Evolutionary conservation across 2,888 invertebrate genomes (phyloP).

Genomic region (Bibio marci): DNA sequence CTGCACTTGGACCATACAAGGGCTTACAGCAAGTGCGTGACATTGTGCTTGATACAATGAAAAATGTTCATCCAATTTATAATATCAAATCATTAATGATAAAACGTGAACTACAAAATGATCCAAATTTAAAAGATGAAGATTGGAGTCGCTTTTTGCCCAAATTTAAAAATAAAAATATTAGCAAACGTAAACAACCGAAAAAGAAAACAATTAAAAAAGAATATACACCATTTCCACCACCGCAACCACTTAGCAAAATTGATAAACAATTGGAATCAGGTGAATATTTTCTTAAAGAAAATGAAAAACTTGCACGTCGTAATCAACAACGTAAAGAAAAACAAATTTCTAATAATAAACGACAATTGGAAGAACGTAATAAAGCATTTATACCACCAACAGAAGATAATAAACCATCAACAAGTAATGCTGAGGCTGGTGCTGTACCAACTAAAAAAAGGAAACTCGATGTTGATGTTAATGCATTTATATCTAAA

Average conservation of each 20-base stretch:
- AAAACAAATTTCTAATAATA: constrained; percentile 57
- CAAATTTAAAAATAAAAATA: constrained; percentile 78
- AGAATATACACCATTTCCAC: constrained; percentile 95
- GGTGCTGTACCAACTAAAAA: constrained; percentile 17
- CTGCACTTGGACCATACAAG: constrained; percentile 89
- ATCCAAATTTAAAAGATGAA: constrained; percentile 78
- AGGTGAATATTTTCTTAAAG: constrained; percentile 92
- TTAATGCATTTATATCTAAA: constrained; percentile 57
- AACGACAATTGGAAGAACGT: constrained; percentile 56
- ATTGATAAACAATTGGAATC: constrained; percentile 82
- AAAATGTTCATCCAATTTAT: constrained; percentile 96
- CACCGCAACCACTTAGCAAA: constrained; percentile 82
- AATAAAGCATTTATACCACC: constrained; percentile 73
- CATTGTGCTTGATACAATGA: constrained; percentile 94
- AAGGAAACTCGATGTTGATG: constrained; percentile 32
- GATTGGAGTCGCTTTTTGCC: constrained; percentile 96
- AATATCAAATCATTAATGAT: constrained; percentile 97
- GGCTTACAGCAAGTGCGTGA: constrained; percentile 74
- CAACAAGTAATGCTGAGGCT: constrained; percentile 8
- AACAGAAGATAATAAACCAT: constrained; percentile 12
- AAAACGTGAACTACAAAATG: constrained; percentile 84
- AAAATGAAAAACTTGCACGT: constrained; percentile 57
- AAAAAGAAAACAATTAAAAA: constrained; percentile 80
- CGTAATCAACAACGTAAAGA: constrained; percentile 57
- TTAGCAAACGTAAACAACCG: constrained; percentile 73